Evolutionary conservation across 2,113 vertebrate genomes (phyloP).

Genomic region (Pardalotus punctatus): DNA sequence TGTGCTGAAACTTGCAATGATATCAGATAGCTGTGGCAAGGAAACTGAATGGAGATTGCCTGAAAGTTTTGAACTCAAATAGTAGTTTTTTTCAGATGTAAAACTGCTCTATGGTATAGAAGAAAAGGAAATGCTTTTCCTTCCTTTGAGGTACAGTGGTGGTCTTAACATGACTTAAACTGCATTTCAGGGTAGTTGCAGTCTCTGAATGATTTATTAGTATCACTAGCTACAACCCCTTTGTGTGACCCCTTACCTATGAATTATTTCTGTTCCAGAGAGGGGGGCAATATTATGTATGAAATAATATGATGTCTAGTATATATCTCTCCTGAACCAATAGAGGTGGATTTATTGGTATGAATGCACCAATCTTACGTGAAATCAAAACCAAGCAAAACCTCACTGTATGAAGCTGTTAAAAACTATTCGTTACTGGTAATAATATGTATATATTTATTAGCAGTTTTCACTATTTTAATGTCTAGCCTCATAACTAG

Average conservation of each 20-base stretch:
- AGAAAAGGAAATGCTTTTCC: not conserved
- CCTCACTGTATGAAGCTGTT: not conserved
- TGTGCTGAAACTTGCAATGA: not conserved
- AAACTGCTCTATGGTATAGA: not conserved
- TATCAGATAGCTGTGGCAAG: not conserved
- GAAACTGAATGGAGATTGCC: not conserved
- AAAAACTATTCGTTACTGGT: not conserved
- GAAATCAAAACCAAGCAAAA: not conserved
- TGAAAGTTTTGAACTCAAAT: not conserved
- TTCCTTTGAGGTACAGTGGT: not conserved
- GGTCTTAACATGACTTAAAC: not conserved
- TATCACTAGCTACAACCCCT: not conserved
- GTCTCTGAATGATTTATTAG: not conserved
- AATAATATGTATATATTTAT: not conserved
- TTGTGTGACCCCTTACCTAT: not conserved
- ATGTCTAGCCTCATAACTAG: not conserved
- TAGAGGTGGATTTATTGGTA: not conserved
- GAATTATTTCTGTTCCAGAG: not conserved
- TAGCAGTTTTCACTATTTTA: not conserved
- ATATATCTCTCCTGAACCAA: not conserved
- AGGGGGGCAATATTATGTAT: not conserved
- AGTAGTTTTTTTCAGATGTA: not conserved
- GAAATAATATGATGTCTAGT: not conserved
- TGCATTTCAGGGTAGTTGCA: not conserved
- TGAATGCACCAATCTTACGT: not conserved